Conservation (phyloP, 1,140 invertebrate genomes). For the Pseudomyrmex gracilis region DNA sequence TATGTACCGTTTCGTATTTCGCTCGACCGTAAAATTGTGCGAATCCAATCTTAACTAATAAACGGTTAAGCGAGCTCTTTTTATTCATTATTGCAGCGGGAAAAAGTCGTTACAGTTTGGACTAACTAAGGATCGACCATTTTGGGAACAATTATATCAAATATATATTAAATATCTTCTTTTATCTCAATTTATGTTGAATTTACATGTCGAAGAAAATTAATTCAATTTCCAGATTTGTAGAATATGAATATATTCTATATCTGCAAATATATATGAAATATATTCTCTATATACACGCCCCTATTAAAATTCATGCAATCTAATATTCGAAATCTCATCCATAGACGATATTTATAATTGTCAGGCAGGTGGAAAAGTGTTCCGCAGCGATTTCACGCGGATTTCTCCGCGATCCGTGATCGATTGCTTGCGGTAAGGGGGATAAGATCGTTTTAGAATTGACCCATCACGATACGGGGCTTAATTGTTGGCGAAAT, state of each 20-base stretch:
- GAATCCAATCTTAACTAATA: slow-evolving; percentile 1
- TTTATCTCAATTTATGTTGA: too few relatives aligned
- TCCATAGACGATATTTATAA: neutral
- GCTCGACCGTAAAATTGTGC: neutral
- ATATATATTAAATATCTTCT: too few relatives aligned
- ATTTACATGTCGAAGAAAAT: too few relatives aligned
- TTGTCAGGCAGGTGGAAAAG: neutral
- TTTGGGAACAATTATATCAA: too few relatives aligned
- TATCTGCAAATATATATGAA: too few relatives aligned
- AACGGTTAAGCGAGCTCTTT: too few relatives aligned
- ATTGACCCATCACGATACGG: slow-evolving; percentile 82
- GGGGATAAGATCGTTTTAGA: slow-evolving; percentile 64
- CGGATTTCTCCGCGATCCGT: slow-evolving; percentile 13
- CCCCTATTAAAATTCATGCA: neutral
- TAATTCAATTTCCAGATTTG: too few relatives aligned
- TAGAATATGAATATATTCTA: too few relatives aligned
- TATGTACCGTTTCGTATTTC: neutral
- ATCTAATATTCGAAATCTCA: neutral
- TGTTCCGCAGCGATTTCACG: neutral
- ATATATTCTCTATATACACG: neutral
- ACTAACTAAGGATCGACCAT: too few relatives aligned
- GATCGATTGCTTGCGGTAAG: slow-evolving; percentile 38
- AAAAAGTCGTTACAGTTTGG: too few relatives aligned
- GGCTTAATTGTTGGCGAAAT: slow-evolving; percentile 82
- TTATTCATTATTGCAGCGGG: too few relatives aligned